A percentile compares a stretch with the other conserved stretches of the same genome.
These are phyloP conservation scores for Dunckerocampus dactyliophorus DNA, from an alignment of 2,113 vertebrate genomes.

Conservation along the genomic window DNA sequence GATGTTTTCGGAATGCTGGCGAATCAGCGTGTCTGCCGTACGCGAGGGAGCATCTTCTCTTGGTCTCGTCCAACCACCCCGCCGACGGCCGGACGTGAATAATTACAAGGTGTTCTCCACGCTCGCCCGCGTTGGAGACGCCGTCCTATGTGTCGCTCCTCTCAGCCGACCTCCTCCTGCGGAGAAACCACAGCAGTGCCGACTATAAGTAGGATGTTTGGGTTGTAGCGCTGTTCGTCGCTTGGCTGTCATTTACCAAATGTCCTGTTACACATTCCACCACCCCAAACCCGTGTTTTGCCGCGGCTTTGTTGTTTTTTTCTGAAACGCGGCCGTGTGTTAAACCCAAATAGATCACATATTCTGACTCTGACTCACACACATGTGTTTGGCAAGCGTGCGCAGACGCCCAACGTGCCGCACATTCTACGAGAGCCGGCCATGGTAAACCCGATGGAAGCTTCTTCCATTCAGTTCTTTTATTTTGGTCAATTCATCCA, in stretches of 20 bases:
- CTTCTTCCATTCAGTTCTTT: not conserved
- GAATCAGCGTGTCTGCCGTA: slow-evolving; percentile 31
- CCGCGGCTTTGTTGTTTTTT: slow-evolving; percentile 16
- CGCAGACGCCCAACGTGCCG: not conserved
- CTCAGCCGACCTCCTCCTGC: slow-evolving; percentile 17
- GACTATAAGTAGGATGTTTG: slow-evolving; percentile 56
- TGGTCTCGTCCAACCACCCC: slow-evolving; percentile 39
- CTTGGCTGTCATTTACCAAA: not conserved
- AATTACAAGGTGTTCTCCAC: slow-evolving; percentile 69
- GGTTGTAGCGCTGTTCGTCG: not conserved
- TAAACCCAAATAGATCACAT: slow-evolving; percentile 29
- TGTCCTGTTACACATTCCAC: slow-evolving; percentile 44
- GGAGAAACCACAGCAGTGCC: slow-evolving; percentile 53
- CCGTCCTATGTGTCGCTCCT: slow-evolving; percentile 43
- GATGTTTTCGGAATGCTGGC: slow-evolving; percentile 29
- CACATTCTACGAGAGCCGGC: not conserved
- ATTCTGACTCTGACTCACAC: slow-evolving; percentile 39
- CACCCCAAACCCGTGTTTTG: slow-evolving; percentile 37
- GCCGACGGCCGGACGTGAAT: slow-evolving; percentile 65
- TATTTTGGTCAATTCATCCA: too few relatives aligned
- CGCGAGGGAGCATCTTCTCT: slow-evolving; percentile 37
- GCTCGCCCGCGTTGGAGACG: slow-evolving; percentile 56
- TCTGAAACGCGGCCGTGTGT: slow-evolving; percentile 9
- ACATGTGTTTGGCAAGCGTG: slow-evolving; percentile 19
- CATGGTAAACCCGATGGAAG: not conserved